Base-by-base conservation (phyloP, 2,113 vertebrate species). In the Planiliza haematocheilus region DNA sequence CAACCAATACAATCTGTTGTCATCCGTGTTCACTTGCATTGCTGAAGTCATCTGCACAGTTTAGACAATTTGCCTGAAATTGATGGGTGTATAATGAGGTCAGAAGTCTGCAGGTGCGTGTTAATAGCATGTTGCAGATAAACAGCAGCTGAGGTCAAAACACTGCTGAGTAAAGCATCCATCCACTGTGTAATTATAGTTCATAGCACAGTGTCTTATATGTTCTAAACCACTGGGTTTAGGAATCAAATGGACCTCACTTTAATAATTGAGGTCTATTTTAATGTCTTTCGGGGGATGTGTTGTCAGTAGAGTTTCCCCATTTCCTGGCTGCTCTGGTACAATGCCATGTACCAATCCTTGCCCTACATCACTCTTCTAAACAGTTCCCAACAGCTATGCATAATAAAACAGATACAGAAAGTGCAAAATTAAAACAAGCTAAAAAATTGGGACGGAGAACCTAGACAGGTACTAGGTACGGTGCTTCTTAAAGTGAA, bases 121-220 rank as follows among this genome's bases (percentile, higher is more conserved):
- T 34, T 13, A 21, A 66, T 34, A n/a, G 2, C 16, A 51, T 39
- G 66, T 24, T 10, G 62, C 48, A 18, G 41, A 52, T 24, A 49
- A 63, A 63, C 60, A 48, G 70, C 53, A 53, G 58, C 49, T 73
- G 63, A 53, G 38, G 48, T 48, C 67, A 67, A 61, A 70, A 38
- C 51, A 61, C 9, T 18, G 14, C 63, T 11, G 18, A 43, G 42
- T 18, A 79, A 74, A 64, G 2, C 46, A 21, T 30, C 34, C 14
- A 75, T 4, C 1, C 14, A 20, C 6, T 48, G n/a, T 65, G 13
- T n/a, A n/a, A 41, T 70, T 48, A 56, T 17, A 30, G 14, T n/a
- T 10, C 7, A 16, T 4, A 43, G 16, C 20, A 16, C 14, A 13
- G 10, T 24, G 5, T 0, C 3, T 6, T 24, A 14, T 52, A 24